Conservation (phyloP, 2,888 invertebrate species). For the Phlogophora meticulosa region DNA sequence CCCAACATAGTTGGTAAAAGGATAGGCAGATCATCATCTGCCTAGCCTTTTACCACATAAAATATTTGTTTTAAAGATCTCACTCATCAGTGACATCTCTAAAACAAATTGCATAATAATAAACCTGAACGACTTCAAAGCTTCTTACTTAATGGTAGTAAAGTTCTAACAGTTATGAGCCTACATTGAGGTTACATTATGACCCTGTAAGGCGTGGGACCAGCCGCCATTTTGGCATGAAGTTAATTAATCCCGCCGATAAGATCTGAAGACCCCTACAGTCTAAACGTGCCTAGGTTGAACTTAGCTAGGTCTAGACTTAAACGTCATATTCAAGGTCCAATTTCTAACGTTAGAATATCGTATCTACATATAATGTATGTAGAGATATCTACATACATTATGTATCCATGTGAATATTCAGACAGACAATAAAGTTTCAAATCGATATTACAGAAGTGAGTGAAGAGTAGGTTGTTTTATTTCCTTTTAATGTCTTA, state of each 20-base stretch:
- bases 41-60: too few species aligned
- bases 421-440: neutral
- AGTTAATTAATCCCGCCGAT: constrained; percentile 61
- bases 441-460: neutral
- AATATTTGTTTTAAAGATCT: too few species aligned
- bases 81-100: too few species aligned
- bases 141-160: neutral
- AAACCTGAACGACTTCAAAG: neutral
- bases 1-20: too few species aligned
- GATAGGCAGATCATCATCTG: too few species aligned
- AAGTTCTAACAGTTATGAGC: constrained; percentile 35
- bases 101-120: neutral
- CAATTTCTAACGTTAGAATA: neutral
- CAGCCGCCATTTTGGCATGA: constrained; percentile 42
- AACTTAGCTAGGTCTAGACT: constrained; percentile 36
- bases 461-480: neutral
- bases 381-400: neutral
- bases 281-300: constrained; percentile 20
- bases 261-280: constrained; percentile 27
- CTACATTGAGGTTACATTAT: constrained; percentile 24
- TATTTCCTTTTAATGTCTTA: neutral
- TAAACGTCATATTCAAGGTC: constrained; percentile 17
- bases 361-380: neutral
- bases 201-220: constrained; percentile 20
- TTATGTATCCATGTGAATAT: neutral